Evolutionary conservation across 2,113 vertebrate genomes (phyloP), one percentile per base, ranked within the genome.

Genomic region (Microtus richardsoni): DNA sequence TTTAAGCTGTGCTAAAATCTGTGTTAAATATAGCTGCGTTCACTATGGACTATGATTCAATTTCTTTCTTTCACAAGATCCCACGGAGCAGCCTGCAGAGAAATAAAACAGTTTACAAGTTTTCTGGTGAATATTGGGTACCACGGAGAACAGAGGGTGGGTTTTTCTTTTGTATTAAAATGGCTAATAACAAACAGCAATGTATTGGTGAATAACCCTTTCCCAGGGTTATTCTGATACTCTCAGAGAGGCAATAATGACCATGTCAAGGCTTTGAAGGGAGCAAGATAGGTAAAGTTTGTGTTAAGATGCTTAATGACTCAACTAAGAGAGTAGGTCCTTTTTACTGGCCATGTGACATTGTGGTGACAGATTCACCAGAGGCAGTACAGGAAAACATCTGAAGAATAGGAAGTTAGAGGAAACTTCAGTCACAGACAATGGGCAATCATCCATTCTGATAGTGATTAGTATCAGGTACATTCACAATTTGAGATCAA

Each of bases 1-100:
- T 94, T 83, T 93, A 87, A 52, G 21, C 28, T 83, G 10, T 41
- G 28, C 85, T 91, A 97, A 47, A 44, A 47, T 93, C 82, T 91
- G 36, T 85, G 68, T 94, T 60, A 78, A 96, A 91, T 66, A 85
- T 44, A 94, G 28, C 28, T 74, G 7, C 84, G 12, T 89, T 96
- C 41, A 83, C 39, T 73, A 4, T 22, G 5, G 66, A 28, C 24
- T 83, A 39, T 47, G 58, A 77, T 33, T 95, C 36, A 73, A 33
- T 95, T 91, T 91, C n/a, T 44, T 79, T 96, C 36, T 41, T 84
- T 84, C 54, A 70, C 7, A 78, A 54, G 82, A 80, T 84, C 74
- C 44, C 24, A 49, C 17, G 8, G 79, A 87, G 85, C 4, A 93
- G 54, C 3, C n/a, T 30, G 10, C 14, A 77, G 41, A 88, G 92